phyloP scores from a whole-genome alignment of 2,797 vertebrate genomes.

The Enteromius radiatus region DNA sequence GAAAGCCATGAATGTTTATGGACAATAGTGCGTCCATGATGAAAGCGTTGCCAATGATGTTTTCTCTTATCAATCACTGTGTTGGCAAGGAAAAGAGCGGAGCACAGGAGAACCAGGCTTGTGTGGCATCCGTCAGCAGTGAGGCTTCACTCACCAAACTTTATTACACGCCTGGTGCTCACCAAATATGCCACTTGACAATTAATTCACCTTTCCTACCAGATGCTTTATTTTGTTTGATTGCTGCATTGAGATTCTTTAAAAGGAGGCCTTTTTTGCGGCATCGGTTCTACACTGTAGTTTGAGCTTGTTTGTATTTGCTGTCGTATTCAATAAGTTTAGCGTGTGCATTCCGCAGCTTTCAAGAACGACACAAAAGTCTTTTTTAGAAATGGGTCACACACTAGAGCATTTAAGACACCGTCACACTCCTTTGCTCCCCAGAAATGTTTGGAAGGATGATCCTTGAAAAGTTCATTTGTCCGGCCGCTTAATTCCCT shows the following conservation, averaged over 20 bases:
- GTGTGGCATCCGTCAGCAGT: constrained; percentile 68
- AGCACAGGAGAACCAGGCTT: constrained; percentile 50
- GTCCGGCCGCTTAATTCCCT: constrained; percentile 48
- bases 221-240: constrained; percentile 9
- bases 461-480: constrained; percentile 56
- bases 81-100: constrained; percentile 65
- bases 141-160: constrained; percentile 68
- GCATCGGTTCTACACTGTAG: not conserved
- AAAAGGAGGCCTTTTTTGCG: constrained; percentile 47
- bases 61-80: constrained; percentile 61
- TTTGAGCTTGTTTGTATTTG: constrained; percentile 13
- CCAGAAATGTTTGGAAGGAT: constrained; percentile 56
- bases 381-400: constrained; percentile 48
- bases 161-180: constrained; percentile 78
- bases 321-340: not conserved
- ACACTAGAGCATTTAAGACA: constrained; percentile 44
- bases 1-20: constrained; percentile 34
- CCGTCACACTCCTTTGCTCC: constrained; percentile 52
- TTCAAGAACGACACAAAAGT: constrained; percentile 41
- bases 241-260: not conserved
- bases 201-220: not conserved
- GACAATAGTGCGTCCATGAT: constrained; percentile 63
- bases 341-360: not conserved
- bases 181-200: constrained; percentile 58
- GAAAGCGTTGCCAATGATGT: constrained; percentile 68